These are phyloP conservation scores for Callinectes sapidus DNA, from an alignment of 2,888 invertebrate species.

Conservation along the genomic window DNA sequence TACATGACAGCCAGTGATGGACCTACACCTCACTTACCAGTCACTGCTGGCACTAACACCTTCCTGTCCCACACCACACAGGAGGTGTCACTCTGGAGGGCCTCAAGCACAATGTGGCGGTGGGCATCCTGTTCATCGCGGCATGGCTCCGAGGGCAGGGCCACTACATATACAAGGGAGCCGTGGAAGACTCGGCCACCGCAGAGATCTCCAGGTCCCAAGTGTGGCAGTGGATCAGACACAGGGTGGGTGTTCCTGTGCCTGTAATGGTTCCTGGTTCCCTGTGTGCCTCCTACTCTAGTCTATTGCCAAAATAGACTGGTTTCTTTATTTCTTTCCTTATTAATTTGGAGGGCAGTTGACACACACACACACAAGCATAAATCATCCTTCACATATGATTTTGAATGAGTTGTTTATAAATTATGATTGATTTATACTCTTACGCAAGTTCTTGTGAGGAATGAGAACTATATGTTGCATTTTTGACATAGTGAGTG, in stretches of 20 bases:
- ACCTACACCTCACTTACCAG: background rate
- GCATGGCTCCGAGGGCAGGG: conserved; percentile 83
- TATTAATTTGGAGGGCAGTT: too few species aligned
- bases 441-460: too few species aligned
- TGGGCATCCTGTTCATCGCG: conserved; percentile 82
- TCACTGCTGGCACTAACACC: background rate
- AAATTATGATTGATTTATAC: too few species aligned
- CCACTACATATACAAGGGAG: conserved; percentile 81
- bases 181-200: conserved; percentile 85
- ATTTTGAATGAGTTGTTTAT: too few species aligned
- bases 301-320: too few species aligned
- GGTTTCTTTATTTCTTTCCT: too few species aligned
- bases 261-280: background rate
- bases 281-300: too few species aligned
- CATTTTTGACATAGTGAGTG: too few species aligned
- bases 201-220: conserved; percentile 85
- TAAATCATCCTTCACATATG: too few species aligned
- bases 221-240: conserved; percentile 85
- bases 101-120: conserved; percentile 81
- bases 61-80: conserved; percentile 61
- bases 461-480: too few species aligned
- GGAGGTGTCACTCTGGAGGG: conserved; percentile 82
- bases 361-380: background rate
- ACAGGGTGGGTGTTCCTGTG: conserved; percentile 77
- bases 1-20: background rate